These are phyloP conservation scores for Euspilapteryx auroguttella DNA, from an alignment of 2,888 invertebrate genomes.

Conservation along the genomic window DNA sequence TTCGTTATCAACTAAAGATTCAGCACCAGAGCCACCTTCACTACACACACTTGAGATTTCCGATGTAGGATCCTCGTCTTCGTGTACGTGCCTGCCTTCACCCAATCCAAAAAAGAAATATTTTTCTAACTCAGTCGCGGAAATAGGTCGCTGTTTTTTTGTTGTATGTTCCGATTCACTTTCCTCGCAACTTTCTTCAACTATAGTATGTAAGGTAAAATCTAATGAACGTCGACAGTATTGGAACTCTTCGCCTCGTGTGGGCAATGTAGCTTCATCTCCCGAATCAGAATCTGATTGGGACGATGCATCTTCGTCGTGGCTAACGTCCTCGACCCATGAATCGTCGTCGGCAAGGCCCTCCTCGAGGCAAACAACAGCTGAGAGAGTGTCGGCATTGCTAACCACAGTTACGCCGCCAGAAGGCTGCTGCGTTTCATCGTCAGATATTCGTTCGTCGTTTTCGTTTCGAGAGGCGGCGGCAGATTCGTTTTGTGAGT, in stretches of 20 bases:
- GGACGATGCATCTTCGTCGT: constrained; percentile 71
- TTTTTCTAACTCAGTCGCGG: constrained; percentile 85
- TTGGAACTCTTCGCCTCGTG: constrained; percentile 79
- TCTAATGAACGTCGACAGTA: constrained; percentile 83
- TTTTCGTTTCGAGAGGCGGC: constrained; percentile 29
- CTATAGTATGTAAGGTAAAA: constrained; percentile 89
- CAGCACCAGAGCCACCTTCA: constrained; percentile 62
- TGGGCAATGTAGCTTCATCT: constrained; percentile 68
- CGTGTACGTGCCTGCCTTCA: constrained; percentile 64
- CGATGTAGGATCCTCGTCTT: constrained; percentile 67
- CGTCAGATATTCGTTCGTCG: constrained; percentile 44
- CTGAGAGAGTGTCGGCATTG: constrained; percentile 70
- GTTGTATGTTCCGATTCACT: constrained; percentile 76
- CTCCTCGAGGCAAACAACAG: constrained; percentile 78
- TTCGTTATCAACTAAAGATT: constrained; percentile 68
- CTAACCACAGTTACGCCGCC: constrained; percentile 70
- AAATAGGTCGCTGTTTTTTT: constrained; percentile 68
- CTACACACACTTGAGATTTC: constrained; percentile 87
- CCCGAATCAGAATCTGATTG: constrained; percentile 70
- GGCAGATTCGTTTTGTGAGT: constrained; percentile 55
- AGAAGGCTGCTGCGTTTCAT: constrained; percentile 47
- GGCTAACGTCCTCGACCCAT: constrained; percentile 87
- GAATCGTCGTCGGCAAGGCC: constrained; percentile 89
- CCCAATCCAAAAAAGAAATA: constrained; percentile 88
- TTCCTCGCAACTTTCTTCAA: constrained; percentile 94